Conservation (phyloP, 2,888 invertebrate genomes). For the Thalpophila matura region DNA sequence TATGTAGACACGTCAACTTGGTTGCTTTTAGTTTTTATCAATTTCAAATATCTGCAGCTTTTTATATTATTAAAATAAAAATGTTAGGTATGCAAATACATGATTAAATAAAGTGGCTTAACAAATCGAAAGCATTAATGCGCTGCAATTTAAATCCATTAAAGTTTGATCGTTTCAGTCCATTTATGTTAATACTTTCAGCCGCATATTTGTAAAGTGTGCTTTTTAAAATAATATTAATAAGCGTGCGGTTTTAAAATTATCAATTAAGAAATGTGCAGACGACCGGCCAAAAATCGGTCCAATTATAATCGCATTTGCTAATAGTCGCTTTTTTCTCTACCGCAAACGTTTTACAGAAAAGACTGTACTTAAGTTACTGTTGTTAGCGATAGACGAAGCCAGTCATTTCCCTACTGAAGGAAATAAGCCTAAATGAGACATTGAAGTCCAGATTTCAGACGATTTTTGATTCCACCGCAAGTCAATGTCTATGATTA, state of each 20-base stretch:
- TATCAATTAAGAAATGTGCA: background rate
- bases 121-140: slow-evolving; percentile 4
- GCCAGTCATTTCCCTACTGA: too few species aligned
- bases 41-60: background rate
- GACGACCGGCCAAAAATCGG: background rate
- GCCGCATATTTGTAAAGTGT: slow-evolving; percentile 15
- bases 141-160: slow-evolving; percentile 18
- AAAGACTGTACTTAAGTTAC: too few species aligned
- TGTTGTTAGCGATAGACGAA: too few species aligned
- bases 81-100: background rate
- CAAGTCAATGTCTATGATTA: too few species aligned
- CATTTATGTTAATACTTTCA: slow-evolving; percentile 25
- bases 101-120: background rate
- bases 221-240: slow-evolving; percentile 12
- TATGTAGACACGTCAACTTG: too few species aligned
- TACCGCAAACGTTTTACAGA: too few species aligned
- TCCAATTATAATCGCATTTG: background rate
- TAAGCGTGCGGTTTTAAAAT: slow-evolving; percentile 1
- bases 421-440: too few species aligned
- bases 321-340: too few species aligned
- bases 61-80: background rate
- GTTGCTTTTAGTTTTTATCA: too few species aligned
- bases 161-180: slow-evolving; percentile 19
- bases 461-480: too few species aligned
- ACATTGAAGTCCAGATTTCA: too few species aligned